phyloP scores from a whole-genome alignment of 2,113 vertebrate genomes.

The Pteropus alecto region DNA sequence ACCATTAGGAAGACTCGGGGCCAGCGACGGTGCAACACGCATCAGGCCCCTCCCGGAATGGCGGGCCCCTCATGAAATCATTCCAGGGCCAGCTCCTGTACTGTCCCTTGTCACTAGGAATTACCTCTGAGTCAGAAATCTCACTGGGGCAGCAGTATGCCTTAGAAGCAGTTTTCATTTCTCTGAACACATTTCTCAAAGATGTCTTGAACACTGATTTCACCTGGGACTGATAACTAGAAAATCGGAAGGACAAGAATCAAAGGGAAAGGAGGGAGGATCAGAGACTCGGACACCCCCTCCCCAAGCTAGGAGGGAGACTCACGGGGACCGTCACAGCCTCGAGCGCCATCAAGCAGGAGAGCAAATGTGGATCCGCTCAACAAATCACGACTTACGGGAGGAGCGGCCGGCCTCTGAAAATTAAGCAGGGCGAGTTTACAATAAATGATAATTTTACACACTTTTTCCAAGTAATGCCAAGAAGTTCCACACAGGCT shows the following conservation, averaged over 20 bases:
- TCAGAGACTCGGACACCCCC: background rate
- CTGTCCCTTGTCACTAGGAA: background rate
- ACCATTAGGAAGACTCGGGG: background rate
- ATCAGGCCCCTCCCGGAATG: background rate
- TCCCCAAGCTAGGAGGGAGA: background rate
- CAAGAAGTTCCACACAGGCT: background rate
- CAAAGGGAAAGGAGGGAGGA: background rate
- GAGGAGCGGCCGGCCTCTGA: background rate
- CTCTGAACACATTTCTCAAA: background rate
- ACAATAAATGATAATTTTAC: background rate
- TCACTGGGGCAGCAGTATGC: background rate
- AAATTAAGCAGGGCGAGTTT: background rate
- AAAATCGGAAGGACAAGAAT: background rate
- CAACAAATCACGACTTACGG: background rate
- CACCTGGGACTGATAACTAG: background rate
- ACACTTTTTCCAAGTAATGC: background rate
- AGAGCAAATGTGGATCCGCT: background rate
- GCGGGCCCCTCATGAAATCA: background rate
- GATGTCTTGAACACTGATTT: background rate
- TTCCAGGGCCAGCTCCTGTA: background rate
- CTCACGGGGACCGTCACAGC: background rate
- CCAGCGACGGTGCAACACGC: background rate
- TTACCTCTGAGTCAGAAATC: background rate
- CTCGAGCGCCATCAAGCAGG: background rate
- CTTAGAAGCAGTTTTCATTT: background rate